Evolutionary conservation across 2,797 vertebrate species (phyloP), one percentile per base, ranked within the genome.

Genomic region (Gobionotothen gibberifrons): DNA sequence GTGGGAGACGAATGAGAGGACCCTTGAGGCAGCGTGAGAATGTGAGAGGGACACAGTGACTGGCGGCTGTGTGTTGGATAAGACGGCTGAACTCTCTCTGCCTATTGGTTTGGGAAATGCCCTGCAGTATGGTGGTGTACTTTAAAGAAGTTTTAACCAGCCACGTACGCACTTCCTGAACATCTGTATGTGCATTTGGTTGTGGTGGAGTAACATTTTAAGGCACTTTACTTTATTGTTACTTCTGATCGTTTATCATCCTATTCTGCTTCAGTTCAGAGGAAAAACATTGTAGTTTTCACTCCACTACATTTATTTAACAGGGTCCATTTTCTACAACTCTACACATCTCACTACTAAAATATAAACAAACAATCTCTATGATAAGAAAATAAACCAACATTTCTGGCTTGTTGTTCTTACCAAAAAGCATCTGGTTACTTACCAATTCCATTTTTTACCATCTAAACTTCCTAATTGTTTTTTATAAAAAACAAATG

Each of bases 1-100:
- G 94, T 94, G 91, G 94, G 93, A 90, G 90, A 76, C 39, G 76
- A 84, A 77, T 88, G 84, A 89, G 83, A 85, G 79, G 52, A 83
- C 60, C 65, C 82, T 90, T 56, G 76, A 88, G 83, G 76, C 81
- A 81, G 72, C 21, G 60, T 85, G 85, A 78, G 84, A 76, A 70
- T 83, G 74, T 69, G 69, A 90, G 63, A 68, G 77, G 76, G 68
- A 49, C 82, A 78, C 67, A 78, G 80, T 75, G 42, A 79, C 52
- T 58, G 81, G 63, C 3, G 26, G 44, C 13, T 62, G 62, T 69
- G 44, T 56, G 69, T 69, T 71, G 69, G 57, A 21, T 61, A 46
- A 74, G 47, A 39, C 73, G 62, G 59, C 57, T 59, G 68, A 71
- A 72, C 66, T 60, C 43, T 49, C 44, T 48, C 43, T 17, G 57